phyloP scores from a whole-genome alignment of 2,113 vertebrate genomes.

The Corythaixoides concolor region DNA sequence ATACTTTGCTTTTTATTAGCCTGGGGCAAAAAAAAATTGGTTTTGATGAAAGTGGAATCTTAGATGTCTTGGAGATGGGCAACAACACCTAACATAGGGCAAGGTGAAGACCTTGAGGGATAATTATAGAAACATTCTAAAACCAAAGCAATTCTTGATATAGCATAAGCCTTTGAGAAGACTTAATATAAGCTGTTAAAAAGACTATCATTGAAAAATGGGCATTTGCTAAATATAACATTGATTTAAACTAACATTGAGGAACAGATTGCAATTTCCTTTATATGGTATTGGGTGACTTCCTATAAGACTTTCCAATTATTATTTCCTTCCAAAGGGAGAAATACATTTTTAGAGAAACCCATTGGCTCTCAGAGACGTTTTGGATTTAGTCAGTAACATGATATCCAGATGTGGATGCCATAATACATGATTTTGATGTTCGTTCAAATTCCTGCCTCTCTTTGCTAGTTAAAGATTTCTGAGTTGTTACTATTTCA shows the following conservation, averaged over 20 bases:
- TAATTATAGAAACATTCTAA: conserved; percentile 53
- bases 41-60: conserved; percentile 33
- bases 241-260: conserved; percentile 57
- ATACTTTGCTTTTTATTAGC: conserved; percentile 38
- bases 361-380: conserved; percentile 22
- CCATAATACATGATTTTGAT: conserved; percentile 27
- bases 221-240: conserved; percentile 60
- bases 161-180: conserved; percentile 50
- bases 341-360: conserved; percentile 55
- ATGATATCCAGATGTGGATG: conserved; percentile 59
- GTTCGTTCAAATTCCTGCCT: conserved; percentile 53
- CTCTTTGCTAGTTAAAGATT: neutral
- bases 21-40: conserved; percentile 8
- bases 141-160: conserved; percentile 59
- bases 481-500: neutral
- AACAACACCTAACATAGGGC: neutral
- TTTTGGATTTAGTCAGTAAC: conserved; percentile 21
- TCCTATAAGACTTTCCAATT: conserved; percentile 68
- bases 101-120: conserved; percentile 43
- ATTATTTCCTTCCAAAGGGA: conserved; percentile 59
- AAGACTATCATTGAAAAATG: conserved; percentile 36
- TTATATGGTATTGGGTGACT: conserved; percentile 37
- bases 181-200: conserved; percentile 44
- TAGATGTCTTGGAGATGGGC: conserved; percentile 33
- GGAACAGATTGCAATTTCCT: conserved; percentile 63